A percentile compares a stretch with the other conserved stretches of the same genome.
phyloP scores from a whole-genome alignment of 2,888 invertebrate species.

The Pammene aurita region DNA sequence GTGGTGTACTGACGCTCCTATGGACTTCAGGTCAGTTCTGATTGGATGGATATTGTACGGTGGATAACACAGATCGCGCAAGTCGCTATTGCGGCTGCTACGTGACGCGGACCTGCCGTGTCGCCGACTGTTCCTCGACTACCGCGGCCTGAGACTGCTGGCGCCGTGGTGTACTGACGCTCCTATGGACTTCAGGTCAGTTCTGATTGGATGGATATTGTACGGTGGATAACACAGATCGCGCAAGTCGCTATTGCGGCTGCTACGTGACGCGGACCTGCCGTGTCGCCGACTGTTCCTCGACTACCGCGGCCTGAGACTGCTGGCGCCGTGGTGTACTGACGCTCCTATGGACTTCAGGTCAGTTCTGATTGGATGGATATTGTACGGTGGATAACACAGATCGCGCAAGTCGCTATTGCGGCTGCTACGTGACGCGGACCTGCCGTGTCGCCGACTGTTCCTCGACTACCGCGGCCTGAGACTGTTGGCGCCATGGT shows the following conservation, averaged over 20 bases:
- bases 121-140: slow-evolving; percentile 81
- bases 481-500: slow-evolving; percentile 95
- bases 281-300: slow-evolving; percentile 88
- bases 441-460: slow-evolving; percentile 91
- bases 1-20: slow-evolving; percentile 92
- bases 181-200: slow-evolving; percentile 74
- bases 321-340: slow-evolving; percentile 97
- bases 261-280: slow-evolving; percentile 66
- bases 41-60: not conserved
- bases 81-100: not conserved
- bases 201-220: not conserved
- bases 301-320: slow-evolving; percentile 85
- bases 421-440: not conserved
- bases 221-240: not conserved
- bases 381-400: not conserved
- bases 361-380: slow-evolving; percentile 46
- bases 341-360: slow-evolving; percentile 84
- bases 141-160: slow-evolving; percentile 89
- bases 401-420: not conserved
- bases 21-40: slow-evolving; percentile 66
- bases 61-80: not conserved
- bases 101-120: slow-evolving; percentile 85
- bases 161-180: slow-evolving; percentile 96
- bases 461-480: slow-evolving; percentile 81
- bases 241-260: not conserved